phyloP scores from a whole-genome alignment of 2,113 vertebrate genomes.

The Tursiops truncatus region DNA sequence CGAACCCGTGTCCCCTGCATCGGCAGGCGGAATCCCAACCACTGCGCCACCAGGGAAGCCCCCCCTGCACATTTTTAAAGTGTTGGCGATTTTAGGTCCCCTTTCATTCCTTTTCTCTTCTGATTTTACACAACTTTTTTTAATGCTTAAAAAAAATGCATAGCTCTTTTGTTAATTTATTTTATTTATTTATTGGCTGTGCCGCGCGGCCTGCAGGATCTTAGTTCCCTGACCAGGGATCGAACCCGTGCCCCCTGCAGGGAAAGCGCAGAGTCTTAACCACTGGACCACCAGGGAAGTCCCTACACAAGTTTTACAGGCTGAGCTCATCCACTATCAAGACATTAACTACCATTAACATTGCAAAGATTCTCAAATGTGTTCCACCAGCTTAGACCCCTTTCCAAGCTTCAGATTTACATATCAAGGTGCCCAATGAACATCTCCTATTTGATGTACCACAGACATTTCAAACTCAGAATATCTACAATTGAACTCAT shows the following conservation, averaged over 20 bases:
- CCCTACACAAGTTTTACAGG: background rate
- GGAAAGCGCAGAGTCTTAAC: no score
- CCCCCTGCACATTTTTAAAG: background rate
- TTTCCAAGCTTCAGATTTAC: background rate
- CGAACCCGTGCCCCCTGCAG: no score
- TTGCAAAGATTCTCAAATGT: background rate
- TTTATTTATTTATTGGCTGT: no score
- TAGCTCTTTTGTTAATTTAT: no score
- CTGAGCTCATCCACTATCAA: background rate
- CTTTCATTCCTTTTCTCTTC: background rate
- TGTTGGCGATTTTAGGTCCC: background rate
- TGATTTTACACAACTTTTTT: background rate
- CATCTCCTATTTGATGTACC: background rate
- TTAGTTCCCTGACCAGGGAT: no score
- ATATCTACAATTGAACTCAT: background rate
- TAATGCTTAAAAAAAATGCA: no score
- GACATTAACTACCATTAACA: background rate
- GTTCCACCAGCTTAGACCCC: background rate
- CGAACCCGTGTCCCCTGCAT: no score
- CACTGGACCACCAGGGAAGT: no score
- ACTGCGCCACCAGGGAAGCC: no score
- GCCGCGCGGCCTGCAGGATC: accelerated
- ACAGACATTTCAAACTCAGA: constrained; percentile 9
- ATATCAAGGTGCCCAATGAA: background rate
- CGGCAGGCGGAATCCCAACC: no score